Conservation (phyloP, 2,113 vertebrate species). For the Menidia beryllina region DNA sequence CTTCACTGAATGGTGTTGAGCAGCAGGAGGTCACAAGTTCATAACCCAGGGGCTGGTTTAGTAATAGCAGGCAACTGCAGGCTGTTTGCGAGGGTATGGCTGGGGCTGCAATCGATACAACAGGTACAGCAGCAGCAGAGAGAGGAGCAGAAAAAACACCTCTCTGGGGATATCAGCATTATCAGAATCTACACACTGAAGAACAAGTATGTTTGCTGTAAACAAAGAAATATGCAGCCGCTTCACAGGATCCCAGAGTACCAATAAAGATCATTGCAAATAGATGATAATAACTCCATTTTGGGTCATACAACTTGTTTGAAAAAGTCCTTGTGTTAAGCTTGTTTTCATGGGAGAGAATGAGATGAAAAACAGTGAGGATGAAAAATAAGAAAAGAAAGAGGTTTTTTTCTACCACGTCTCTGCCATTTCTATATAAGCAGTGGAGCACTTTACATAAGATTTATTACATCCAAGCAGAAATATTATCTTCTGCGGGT, state of each 20-base stretch:
- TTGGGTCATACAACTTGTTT: neutral
- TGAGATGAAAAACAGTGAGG: neutral
- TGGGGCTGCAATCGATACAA: slow-evolving; percentile 60
- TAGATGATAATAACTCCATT: neutral
- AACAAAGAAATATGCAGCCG: slow-evolving; percentile 15
- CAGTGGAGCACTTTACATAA: slow-evolving; percentile 85
- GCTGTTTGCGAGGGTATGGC: slow-evolving; percentile 56
- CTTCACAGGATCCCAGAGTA: neutral
- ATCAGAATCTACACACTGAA: slow-evolving; percentile 39
- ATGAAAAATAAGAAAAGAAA: slow-evolving; percentile 35
- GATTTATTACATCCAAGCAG: slow-evolving; percentile 97
- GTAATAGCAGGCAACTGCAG: slow-evolving; percentile 68
- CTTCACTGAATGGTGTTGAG: slow-evolving; percentile 46
- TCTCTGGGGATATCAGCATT: slow-evolving; percentile 38
- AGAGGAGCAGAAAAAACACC: slow-evolving; percentile 12
- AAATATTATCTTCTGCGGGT: slow-evolving; percentile 93
- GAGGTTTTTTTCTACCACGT: slow-evolving; percentile 46
- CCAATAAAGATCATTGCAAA: neutral
- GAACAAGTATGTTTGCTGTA: slow-evolving; percentile 2
- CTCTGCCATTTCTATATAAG: slow-evolving; percentile 75
- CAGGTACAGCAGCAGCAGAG: slow-evolving; percentile 60
- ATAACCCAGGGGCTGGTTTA: slow-evolving; percentile 67
- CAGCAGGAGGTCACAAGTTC: slow-evolving; percentile 65
- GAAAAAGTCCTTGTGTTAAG: slow-evolving; percentile 17
- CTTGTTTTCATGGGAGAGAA: neutral